Conservation (phyloP, 1,140 invertebrate genomes). For the Musca domestica region DNA sequence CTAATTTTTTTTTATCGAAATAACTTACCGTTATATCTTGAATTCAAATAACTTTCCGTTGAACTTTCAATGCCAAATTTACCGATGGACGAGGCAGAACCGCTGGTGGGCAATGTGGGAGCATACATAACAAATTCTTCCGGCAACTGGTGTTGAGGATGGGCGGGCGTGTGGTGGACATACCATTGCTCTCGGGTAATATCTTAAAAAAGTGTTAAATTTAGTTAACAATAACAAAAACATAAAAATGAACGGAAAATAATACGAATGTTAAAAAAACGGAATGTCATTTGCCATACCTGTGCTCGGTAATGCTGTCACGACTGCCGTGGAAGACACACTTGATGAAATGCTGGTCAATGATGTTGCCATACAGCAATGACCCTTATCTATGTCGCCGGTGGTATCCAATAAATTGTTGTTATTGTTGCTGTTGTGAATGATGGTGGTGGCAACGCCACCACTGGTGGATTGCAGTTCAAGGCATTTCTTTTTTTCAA, state of each 20-base stretch:
- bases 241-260: background rate
- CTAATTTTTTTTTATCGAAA: background rate
- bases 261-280: background rate
- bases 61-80: conserved; percentile 50
- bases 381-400: background rate
- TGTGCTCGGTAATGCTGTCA: background rate
- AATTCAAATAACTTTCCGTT: conserved; percentile 51
- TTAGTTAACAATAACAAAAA: background rate
- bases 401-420: background rate
- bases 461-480: background rate
- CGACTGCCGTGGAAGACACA: conserved; percentile 8
- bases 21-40: conserved; percentile 53
- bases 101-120: conserved; percentile 42
- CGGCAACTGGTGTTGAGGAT: conserved; percentile 35
- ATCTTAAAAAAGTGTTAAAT: conserved; percentile 30
- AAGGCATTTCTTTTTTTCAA: conserved; percentile 15
- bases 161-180: conserved; percentile 34
- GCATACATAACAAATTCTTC: conserved; percentile 49
- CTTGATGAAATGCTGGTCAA: conserved; percentile 9
- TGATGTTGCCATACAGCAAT: conserved; percentile 7
- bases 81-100: conserved; percentile 43
- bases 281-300: background rate
- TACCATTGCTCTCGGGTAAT: conserved; percentile 49
- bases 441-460: background rate
- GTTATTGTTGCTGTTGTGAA: conserved; percentile 4